Evolutionary conservation across 2,888 invertebrate genomes (phyloP).

Genomic region (Ypsolopha sequella): DNA sequence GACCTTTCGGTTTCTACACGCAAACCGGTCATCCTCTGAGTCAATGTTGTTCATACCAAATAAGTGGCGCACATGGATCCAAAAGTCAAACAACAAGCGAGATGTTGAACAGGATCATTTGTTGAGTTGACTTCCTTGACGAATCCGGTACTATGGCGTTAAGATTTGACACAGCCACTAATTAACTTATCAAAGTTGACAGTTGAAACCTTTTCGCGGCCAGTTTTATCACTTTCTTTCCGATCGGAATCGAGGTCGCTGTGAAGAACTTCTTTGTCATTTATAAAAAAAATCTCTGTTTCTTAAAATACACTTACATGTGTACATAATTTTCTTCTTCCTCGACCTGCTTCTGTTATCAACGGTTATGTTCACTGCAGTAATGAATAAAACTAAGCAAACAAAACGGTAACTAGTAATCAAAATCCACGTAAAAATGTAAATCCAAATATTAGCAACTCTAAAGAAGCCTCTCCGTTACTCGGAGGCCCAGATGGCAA

Average conservation of each 20-base stretch:
- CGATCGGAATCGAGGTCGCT: conserved; percentile 17
- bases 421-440: neutral
- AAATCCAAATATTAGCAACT: neutral
- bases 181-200: conserved; percentile 25
- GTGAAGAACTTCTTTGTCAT: neutral
- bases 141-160: conserved; percentile 16
- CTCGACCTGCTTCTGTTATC: neutral
- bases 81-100: neutral
- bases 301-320: too few species aligned
- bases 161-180: conserved; percentile 28
- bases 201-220: conserved; percentile 16
- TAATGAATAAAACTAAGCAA: too few species aligned
- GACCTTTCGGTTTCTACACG: conserved; percentile 15
- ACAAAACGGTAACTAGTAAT: too few species aligned
- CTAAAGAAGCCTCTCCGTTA: conserved; percentile 23
- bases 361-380: neutral
- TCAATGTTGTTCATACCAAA: too few species aligned
- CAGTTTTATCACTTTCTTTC: conserved; percentile 15
- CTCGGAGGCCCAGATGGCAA: conserved; percentile 42
- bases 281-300: too few species aligned
- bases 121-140: neutral
- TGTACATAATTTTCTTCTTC: too few species aligned
- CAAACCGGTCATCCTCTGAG: neutral
- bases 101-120: neutral
- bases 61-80: neutral